Evolutionary conservation across 2,888 invertebrate species (phyloP).

Genomic region (Polydesmus complanatus): DNA sequence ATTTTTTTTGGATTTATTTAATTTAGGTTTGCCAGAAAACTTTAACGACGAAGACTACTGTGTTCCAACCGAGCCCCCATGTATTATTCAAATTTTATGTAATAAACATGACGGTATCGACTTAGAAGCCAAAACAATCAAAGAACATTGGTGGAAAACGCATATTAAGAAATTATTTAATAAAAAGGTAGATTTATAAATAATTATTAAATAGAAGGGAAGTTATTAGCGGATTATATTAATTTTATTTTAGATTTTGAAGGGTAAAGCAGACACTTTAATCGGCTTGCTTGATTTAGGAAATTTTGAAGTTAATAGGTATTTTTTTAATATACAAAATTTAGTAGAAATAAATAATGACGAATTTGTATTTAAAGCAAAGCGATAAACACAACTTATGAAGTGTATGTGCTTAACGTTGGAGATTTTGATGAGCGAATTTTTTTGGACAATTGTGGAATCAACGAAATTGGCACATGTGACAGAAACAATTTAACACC

Average conservation of each 20-base stretch:
- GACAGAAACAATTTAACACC: slow-evolving; percentile 22
- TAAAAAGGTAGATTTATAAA: slow-evolving; percentile 41
- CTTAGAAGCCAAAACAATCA: slow-evolving; percentile 80
- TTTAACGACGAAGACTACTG: slow-evolving; percentile 46
- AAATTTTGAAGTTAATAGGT: slow-evolving; percentile 65
- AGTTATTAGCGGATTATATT: too few relatives aligned
- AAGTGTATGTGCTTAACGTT: slow-evolving; percentile 73
- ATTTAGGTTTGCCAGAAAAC: slow-evolving; percentile 53
- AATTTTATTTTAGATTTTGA: slow-evolving; percentile 44
- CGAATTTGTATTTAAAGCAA: slow-evolving; percentile 37
- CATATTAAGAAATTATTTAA: slow-evolving; percentile 62
- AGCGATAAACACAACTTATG: slow-evolving; percentile 72
- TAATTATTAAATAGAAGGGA: slow-evolving; percentile 2
- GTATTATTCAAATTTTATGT: slow-evolving; percentile 69
- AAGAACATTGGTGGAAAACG: slow-evolving; percentile 70
- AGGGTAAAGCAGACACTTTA: slow-evolving; percentile 54
- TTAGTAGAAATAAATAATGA: too few relatives aligned
- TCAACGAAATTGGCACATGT: slow-evolving; percentile 43
- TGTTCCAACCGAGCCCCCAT: slow-evolving; percentile 53
- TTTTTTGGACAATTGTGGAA: slow-evolving; percentile 62
- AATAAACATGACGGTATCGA: slow-evolving; percentile 63
- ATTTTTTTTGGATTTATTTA: slow-evolving; percentile 10
- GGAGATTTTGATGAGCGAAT: slow-evolving; percentile 96
- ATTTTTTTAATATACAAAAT: slow-evolving; percentile 17
- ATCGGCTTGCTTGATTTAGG: slow-evolving; percentile 61